Percentiles rank a stretch among this genome's conserved stretches.
Conservation (phyloP, 2,888 invertebrate genomes). For the Phaedon cochleariae region DNA sequence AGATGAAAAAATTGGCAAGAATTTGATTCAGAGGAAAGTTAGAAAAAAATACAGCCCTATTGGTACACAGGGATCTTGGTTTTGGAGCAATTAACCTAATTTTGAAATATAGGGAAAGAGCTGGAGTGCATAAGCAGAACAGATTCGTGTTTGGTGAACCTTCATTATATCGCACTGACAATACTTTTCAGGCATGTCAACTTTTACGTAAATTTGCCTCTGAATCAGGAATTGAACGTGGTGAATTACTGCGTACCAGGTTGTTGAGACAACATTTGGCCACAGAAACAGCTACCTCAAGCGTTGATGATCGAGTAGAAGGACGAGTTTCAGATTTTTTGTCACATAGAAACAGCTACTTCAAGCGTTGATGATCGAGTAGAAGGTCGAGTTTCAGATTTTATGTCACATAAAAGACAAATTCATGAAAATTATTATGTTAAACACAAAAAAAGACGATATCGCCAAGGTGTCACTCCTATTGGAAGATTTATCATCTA, state of each 20-base stretch:
- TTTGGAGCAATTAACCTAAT: slow-evolving; percentile 24
- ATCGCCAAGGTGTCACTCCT: slow-evolving; percentile 16
- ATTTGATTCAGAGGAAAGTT: slow-evolving; percentile 24
- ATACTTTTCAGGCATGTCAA: slow-evolving; percentile 14
- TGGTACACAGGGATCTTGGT: slow-evolving; percentile 22
- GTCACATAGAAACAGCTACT: slow-evolving; percentile 17
- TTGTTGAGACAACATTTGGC: slow-evolving; percentile 22
- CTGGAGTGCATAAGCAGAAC: slow-evolving; percentile 15
- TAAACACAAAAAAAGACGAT: slow-evolving; percentile 13
- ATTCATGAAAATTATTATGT: slow-evolving; percentile 24
- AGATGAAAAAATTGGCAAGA: slow-evolving; percentile 24
- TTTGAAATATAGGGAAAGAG: slow-evolving; percentile 15
- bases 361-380: slow-evolving; percentile 10
- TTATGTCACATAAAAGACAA: slow-evolving; percentile 25
- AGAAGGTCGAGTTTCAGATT: slow-evolving; percentile 25
- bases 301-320: slow-evolving; percentile 12
- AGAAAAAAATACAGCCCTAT: slow-evolving; percentile 23
- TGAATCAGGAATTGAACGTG: slow-evolving; percentile 17
- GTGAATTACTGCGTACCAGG: slow-evolving; percentile 19
- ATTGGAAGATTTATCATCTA: slow-evolving; percentile 15
- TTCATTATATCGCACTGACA: slow-evolving; percentile 1
- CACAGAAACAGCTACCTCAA: slow-evolving; percentile 17
- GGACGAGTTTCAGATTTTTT: slow-evolving; percentile 26
- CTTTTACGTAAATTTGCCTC: slow-evolving; percentile 15
- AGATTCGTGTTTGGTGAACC: slow-evolving; percentile 24